Base-by-base conservation (phyloP, 2,888 invertebrate species). In the Sphaerophoria rueppellii region DNA sequence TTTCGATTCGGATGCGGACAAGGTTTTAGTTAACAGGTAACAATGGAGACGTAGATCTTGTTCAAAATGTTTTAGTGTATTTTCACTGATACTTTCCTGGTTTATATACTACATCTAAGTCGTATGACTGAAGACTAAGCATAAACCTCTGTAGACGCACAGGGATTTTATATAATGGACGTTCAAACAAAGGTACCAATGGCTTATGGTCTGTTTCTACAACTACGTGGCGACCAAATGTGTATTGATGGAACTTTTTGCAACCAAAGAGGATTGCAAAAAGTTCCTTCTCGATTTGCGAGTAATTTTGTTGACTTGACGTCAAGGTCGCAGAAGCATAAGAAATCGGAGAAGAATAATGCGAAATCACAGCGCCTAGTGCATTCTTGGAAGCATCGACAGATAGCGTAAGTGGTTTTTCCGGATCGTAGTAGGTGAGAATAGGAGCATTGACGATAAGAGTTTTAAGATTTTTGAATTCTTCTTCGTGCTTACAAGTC, bases 141-240 rank as follows among this genome's bases (percentile, higher is more conserved):
- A 46, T 14, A 48, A 61, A 40, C n/a, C 50, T 34, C 12, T 58
- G 70, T 34, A 70, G 70, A 9, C 70, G 46, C 55, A 55, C 34
- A 11, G 71, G 50, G 24, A 71, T 70, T 48, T 70, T 70, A 46
- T 12, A n/a, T 12, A 57, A 32, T 24, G 16, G 14, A 58, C 54
- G 54, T 5, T 43, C 14, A 32, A 63, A 57, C 0, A 75, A 4
- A 11, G 48, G 67, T 32, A 67, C 37, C 2, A 76, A 34, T 37
- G 69, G 69, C 34, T 60, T 76, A 40, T 76, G 76, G 32, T 69
- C 69, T 2, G 57, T 76, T 24, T 76, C 58, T 24, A 67, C 40
- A 4, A 37, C 12, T 43, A 69, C 16, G 4, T 35, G 16, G 6
- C 54, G 40, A 11, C 60, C 63, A 63, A 55, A 74, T 14, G 65